A percentile compares a stretch with the other conserved stretches of the same genome.
Evolutionary conservation across 2,888 invertebrate genomes (phyloP).

Genomic region (Pelosia muscerda): DNA sequence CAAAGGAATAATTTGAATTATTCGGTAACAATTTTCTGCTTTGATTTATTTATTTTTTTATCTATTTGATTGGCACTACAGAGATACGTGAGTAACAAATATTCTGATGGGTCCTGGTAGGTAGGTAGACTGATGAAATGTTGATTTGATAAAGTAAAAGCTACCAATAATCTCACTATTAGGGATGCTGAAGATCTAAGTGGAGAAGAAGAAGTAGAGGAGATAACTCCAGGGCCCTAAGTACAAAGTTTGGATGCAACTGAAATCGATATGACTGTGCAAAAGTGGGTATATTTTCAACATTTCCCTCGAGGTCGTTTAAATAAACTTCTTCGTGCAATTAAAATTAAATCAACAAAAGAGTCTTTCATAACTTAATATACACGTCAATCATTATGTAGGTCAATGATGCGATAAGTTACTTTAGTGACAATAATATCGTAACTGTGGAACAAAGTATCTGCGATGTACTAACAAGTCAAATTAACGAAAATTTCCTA

Average conservation of each 20-base stretch:
- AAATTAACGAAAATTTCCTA: constrained; percentile 26
- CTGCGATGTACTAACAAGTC: constrained; percentile 22
- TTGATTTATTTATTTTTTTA: background rate
- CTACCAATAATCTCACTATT: too few species aligned
- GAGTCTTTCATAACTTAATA: constrained; percentile 13
- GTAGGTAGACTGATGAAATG: too few species aligned
- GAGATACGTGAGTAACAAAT: too few species aligned
- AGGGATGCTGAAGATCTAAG: background rate
- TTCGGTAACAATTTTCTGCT: background rate
- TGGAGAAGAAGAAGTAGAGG: background rate
- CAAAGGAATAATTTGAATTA: background rate
- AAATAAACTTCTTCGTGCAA: constrained; percentile 8
- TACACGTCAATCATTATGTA: constrained; percentile 20
- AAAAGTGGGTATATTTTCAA: constrained; percentile 2
- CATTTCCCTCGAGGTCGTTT: constrained; percentile 3
- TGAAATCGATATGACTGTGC: too few species aligned
- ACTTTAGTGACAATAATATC: constrained; percentile 30
- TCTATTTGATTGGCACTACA: background rate
- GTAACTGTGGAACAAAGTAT: constrained; percentile 27
- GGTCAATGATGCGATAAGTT: constrained; percentile 23
- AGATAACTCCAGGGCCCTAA: background rate
- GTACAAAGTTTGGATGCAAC: background rate
- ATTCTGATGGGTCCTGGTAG: too few species aligned
- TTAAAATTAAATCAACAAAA: constrained; percentile 17
- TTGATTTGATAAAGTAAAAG: too few species aligned